A percentile compares a stretch with the other conserved stretches of the same genome.
Conservation (phyloP, 37 sponge, comb jelly and placozoan species). For the Tethya wilhelma region DNA sequence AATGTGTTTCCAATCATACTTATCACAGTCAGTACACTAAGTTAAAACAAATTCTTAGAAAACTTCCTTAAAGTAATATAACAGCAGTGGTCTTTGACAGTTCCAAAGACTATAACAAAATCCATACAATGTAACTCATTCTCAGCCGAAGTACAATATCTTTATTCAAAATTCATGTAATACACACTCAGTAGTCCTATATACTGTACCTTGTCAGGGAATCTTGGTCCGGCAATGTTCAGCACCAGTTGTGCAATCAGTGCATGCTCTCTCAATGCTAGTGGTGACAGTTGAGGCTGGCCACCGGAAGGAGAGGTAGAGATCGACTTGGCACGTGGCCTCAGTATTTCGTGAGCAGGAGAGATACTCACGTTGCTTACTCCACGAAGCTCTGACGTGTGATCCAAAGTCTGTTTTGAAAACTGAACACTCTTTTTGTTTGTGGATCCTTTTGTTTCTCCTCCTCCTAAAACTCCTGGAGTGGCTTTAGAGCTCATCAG, state of each 20-base stretch:
- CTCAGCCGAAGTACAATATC: no score
- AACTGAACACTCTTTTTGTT: not conserved
- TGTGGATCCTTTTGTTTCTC: no score
- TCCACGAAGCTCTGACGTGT: not conserved
- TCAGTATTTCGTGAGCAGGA: not conserved
- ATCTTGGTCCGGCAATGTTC: slow-evolving; percentile 42
- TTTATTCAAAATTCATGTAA: no score
- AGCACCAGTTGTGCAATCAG: slow-evolving; percentile 53
- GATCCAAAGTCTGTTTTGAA: not conserved
- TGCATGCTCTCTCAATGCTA: slow-evolving; percentile 51
- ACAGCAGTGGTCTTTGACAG: no score
- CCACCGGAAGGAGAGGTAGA: not conserved
- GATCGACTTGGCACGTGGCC: not conserved
- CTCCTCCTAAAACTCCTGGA: no score
- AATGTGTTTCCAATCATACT: no score
- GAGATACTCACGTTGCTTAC: not conserved
- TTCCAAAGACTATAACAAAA: no score
- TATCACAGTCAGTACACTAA: no score
- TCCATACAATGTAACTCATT: no score
- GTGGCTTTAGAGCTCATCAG: not conserved
- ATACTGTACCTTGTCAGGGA: slow-evolving; percentile 63
- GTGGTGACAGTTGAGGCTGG: not conserved
- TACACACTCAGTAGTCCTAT: no score
- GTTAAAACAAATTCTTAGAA: no score
- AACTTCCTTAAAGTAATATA: no score